These are phyloP conservation scores for Parochlus steinenii DNA, from an alignment of 2,888 invertebrate genomes.

Conservation along the genomic window DNA sequence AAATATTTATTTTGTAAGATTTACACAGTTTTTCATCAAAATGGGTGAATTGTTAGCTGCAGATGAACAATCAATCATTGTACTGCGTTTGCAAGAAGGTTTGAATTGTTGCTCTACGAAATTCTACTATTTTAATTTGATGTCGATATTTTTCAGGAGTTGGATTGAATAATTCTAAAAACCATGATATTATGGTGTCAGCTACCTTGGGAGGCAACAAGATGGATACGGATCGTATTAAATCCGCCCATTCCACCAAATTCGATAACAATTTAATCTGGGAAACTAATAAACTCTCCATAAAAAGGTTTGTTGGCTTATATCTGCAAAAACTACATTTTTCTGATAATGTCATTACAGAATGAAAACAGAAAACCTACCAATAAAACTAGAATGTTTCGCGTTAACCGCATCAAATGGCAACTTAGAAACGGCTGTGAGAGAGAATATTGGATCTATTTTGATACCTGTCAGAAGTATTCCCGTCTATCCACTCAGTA, in stretches of 20 bases:
- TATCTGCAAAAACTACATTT: slow-evolving; percentile 12
- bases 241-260: slow-evolving; percentile 38
- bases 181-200: slow-evolving; percentile 37
- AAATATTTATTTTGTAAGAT: too few species aligned
- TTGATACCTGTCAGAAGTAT: slow-evolving; percentile 52
- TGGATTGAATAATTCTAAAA: slow-evolving; percentile 36
- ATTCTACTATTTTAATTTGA: too few species aligned
- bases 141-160: too few species aligned
- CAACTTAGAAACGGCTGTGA: slow-evolving; percentile 20
- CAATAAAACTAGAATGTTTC: slow-evolving; percentile 54
- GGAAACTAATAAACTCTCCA: slow-evolving; percentile 55
- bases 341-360: slow-evolving; percentile 28
- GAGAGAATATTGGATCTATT: slow-evolving; percentile 49
- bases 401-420: slow-evolving; percentile 35
- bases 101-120: too few species aligned
- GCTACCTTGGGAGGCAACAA: slow-evolving; percentile 47
- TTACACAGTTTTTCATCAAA: too few species aligned
- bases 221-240: slow-evolving; percentile 48
- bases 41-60: too few species aligned
- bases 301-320: slow-evolving; percentile 24
- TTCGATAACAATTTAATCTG: slow-evolving; percentile 62
- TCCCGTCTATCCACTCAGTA: slow-evolving; percentile 40
- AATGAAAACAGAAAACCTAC: slow-evolving; percentile 53
- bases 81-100: too few species aligned
- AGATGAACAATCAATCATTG: too few species aligned